Percentiles rank a stretch among this genome's conserved stretches.
These are phyloP conservation scores for Myrmophylax atrothorax DNA, from an alignment of 2,113 vertebrate species.

Conservation along the genomic window DNA sequence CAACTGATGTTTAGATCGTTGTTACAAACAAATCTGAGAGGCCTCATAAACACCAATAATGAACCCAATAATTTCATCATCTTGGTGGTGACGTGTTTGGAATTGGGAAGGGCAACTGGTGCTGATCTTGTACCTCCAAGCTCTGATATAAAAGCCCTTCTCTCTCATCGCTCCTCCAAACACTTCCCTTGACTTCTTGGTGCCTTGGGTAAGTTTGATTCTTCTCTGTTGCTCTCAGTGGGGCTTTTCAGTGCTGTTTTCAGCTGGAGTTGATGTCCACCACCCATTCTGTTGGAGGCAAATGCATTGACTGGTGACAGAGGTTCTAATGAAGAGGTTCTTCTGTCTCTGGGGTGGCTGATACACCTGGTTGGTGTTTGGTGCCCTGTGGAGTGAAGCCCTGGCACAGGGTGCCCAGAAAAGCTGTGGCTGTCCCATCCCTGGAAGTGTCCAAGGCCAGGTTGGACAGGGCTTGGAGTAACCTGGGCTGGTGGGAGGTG, in stretches of 20 bases:
- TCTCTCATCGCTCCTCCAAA: not conserved
- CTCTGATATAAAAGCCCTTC: slow-evolving; percentile 26
- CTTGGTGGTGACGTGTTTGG: not conserved
- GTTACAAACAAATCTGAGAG: not conserved
- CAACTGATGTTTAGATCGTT: not conserved
- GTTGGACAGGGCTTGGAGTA: too few species aligned
- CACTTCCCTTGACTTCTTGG: not conserved
- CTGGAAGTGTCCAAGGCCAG: too few species aligned
- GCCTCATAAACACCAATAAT: not conserved
- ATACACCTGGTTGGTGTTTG: accelerated
- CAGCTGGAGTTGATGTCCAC: not conserved
- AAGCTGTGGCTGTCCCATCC: too few species aligned
- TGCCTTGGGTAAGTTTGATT: slow-evolving; percentile 26
- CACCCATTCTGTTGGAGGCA: not conserved
- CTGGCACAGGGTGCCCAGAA: too few species aligned
- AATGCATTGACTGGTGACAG: accelerated
- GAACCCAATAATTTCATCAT: not conserved
- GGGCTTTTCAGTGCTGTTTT: not conserved
- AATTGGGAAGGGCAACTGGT: not conserved
- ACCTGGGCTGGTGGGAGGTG: too few species aligned
- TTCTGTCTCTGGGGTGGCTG: not conserved
- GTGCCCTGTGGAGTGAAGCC: too few species aligned
- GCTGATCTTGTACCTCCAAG: not conserved
- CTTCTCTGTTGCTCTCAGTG: not conserved
- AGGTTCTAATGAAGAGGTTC: not conserved